Evolutionary conservation across 2,113 vertebrate genomes (phyloP).

Genomic region (Oplegnathus fasciatus): DNA sequence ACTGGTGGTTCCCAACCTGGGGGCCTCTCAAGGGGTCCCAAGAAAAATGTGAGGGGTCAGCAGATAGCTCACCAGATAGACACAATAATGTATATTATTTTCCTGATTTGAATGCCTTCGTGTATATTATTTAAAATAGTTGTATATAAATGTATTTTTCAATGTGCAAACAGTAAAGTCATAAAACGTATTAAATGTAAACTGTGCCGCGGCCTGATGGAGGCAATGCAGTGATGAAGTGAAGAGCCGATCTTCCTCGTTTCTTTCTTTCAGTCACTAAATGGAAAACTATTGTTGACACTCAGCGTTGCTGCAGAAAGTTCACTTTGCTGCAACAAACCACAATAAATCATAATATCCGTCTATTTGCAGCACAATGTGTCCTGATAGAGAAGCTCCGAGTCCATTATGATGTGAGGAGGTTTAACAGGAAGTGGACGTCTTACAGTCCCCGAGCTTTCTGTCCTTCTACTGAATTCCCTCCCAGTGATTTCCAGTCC

Average conservation of each 20-base stretch:
- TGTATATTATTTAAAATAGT: background rate
- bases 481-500: slow-evolving; percentile 59
- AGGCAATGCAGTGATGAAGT: too few species aligned
- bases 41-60: background rate
- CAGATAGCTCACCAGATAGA: background rate
- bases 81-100: too few species aligned
- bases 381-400: slow-evolving; percentile 13
- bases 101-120: background rate
- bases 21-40: background rate
- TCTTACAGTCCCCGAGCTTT: slow-evolving; percentile 27
- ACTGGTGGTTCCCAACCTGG: background rate
- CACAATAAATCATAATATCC: slow-evolving; percentile 12
- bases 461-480: slow-evolving; percentile 61
- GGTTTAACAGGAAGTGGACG: slow-evolving; percentile 51
- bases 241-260: too few species aligned
- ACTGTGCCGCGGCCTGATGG: too few species aligned
- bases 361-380: slow-evolving; percentile 30
- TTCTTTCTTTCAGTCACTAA: background rate
- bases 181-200: too few species aligned
- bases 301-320: background rate
- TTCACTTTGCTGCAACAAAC: slow-evolving; percentile 39
- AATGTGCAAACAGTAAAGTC: too few species aligned
- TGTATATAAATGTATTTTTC: too few species aligned
- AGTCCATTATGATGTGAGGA: slow-evolving; percentile 50
- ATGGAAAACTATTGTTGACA: slow-evolving; percentile 35